Evolutionary conservation across 2,113 vertebrate species (phyloP).

Genomic region (Agelaius tricolor): DNA sequence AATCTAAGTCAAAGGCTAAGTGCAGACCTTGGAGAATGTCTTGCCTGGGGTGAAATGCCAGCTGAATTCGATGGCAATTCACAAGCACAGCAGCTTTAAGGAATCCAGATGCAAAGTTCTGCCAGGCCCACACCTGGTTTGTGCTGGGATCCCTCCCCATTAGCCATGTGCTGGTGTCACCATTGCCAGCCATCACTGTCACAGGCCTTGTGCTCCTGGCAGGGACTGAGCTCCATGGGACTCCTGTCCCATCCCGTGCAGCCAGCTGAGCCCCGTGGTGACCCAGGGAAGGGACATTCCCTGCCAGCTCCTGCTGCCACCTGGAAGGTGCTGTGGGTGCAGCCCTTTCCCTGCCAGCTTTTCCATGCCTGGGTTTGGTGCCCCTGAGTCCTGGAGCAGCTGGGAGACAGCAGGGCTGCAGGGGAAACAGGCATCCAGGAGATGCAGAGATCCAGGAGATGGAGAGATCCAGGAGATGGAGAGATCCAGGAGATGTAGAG

Average conservation of each 20-base stretch:
- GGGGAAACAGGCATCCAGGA: not conserved
- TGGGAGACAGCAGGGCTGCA: not conserved
- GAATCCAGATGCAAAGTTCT: not conserved
- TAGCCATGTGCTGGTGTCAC: not conserved
- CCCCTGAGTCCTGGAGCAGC: not conserved
- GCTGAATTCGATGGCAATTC: not conserved
- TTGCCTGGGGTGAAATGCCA: not conserved
- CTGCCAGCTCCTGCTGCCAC: not conserved
- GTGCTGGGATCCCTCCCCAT: not conserved
- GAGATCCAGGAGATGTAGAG: no score
- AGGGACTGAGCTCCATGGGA: not conserved
- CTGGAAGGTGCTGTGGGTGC: not conserved
- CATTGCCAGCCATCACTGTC: not conserved
- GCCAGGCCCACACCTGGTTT: not conserved
- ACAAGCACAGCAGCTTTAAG: not conserved
- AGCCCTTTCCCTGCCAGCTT: not conserved
- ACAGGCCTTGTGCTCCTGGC: not conserved
- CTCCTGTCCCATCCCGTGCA: not conserved
- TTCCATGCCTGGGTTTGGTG: not conserved
- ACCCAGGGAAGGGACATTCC: accelerated
- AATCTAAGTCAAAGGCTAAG: constrained; percentile 17
- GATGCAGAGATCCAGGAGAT: no score
- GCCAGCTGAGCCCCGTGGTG: not conserved
- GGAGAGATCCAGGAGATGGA: no score
- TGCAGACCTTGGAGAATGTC: not conserved